A percentile compares a stretch with the other conserved stretches of the same genome.
Evolutionary conservation across 2,113 vertebrate genomes (phyloP).

Genomic region (Sturnus vulgaris): DNA sequence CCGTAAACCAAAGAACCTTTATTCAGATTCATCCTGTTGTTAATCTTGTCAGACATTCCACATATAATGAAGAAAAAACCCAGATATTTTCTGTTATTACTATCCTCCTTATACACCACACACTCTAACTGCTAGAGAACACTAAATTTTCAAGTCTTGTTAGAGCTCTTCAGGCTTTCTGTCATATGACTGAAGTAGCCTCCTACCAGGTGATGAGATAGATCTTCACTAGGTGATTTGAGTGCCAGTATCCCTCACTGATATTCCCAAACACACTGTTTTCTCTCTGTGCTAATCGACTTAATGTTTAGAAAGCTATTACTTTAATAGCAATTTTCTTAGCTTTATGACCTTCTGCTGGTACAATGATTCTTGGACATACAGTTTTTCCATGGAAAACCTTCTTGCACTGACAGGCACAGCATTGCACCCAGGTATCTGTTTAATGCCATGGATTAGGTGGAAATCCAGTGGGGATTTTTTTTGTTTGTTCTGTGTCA

Average conservation of each 20-base stretch:
- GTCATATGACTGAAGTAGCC: not conserved
- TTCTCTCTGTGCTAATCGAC: not conserved
- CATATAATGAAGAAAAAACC: not conserved
- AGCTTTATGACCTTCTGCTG: not conserved
- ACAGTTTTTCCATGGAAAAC: not conserved
- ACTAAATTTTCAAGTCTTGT: not conserved
- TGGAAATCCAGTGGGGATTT: conserved; percentile 4
- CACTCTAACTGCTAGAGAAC: not conserved
- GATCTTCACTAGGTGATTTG: not conserved
- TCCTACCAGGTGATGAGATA: not conserved
- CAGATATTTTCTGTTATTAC: not conserved
- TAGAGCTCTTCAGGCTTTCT: not conserved
- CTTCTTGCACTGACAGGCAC: not conserved
- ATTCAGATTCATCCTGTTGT: not conserved
- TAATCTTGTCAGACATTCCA: not conserved
- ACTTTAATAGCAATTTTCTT: not conserved
- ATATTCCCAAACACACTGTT: not conserved
- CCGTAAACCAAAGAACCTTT: not conserved
- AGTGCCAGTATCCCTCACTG: not conserved
- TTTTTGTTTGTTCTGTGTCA: not conserved
- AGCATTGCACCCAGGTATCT: not conserved
- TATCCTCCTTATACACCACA: not conserved
- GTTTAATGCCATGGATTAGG: not conserved
- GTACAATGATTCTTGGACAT: not conserved
- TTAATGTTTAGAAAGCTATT: not conserved